Base-by-base conservation (phyloP, 2,113 vertebrate species). In the Hypomesus transpacificus region DNA sequence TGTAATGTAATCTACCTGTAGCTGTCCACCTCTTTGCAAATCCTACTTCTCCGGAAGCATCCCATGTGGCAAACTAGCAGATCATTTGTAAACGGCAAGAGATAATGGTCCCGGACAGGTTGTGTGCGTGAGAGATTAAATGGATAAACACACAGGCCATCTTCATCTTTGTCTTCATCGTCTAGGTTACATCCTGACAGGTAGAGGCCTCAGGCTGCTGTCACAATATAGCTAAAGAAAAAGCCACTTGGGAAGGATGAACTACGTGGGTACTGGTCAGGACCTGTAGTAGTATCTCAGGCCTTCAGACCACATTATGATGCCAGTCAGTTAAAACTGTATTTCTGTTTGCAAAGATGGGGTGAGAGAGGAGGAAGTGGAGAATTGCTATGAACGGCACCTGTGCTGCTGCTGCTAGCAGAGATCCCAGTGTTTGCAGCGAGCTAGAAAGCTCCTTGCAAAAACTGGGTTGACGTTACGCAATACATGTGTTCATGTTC, bases 181-280 rank as follows among this genome's bases (percentile, higher is more conserved):
- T 0, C 20, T 9, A 14, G n/a, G 9, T 13, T 13, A 77, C 75
- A 75, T 68, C 68, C 76, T 76, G 76, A 70, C 71, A 80, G 82
- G 82, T 4, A 5, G 18, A 3, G 54, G 82, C 82, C 83, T 68
- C 18, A 7, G 70, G 81, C 76, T 80, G 75, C 68, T 78, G 78
- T 84, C 81, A 86, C 77, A 87, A 76, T 84, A 75, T 54, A 62
- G 78, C 79, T 73, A 74, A 84, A 88, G 75, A 79, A 86, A 34
- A 34, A 7, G 77, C 65, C 77, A 80, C 77, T 78, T 70, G 79
- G 76, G 78, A 84, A 54, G 1, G n/a, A 13, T 13, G 66, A 18
- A 72, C 6, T 52, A 79, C 58, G 28, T 71, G 34, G 61, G 56
- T 79, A 82, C 83, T 70, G 75, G 85, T 85, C 79, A 54, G 58